Conservation (phyloP, 1,140 invertebrate genomes). For the Teleopsis dalmanni region DNA sequence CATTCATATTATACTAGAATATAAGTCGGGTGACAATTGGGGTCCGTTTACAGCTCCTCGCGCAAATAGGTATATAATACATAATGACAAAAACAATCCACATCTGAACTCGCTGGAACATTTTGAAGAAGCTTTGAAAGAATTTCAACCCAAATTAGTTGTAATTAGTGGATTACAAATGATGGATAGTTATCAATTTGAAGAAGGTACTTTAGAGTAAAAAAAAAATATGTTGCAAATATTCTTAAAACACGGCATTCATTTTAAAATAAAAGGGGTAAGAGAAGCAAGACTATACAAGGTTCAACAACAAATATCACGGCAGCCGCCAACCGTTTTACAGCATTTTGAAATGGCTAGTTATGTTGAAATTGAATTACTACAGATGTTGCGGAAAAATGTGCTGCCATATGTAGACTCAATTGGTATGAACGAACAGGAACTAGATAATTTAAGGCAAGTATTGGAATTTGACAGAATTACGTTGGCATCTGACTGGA, state of each 20-base stretch:
- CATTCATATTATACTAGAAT: conserved; percentile 76
- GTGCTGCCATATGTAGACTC: conserved; percentile 74
- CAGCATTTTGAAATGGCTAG: conserved; percentile 87
- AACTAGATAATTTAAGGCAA: conserved; percentile 70
- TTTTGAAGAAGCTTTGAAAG: conserved; percentile 55
- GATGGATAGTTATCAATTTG: conserved; percentile 83
- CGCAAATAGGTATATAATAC: conserved; percentile 82
- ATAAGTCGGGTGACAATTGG: conserved; percentile 68
- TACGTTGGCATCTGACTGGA: conserved; percentile 67
- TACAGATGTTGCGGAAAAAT: conserved; percentile 59
- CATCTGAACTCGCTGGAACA: conserved; percentile 64
- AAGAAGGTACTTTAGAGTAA: too few relatives aligned
- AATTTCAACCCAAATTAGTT: conserved; percentile 64
- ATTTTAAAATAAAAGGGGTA: too few relatives aligned
- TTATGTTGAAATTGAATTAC: conserved; percentile 63
- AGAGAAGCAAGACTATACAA: conserved; percentile 56
- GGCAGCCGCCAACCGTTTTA: conserved; percentile 53
- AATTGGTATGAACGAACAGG: conserved; percentile 87
- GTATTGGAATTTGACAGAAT: conserved; percentile 63
- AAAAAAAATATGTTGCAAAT: too few relatives aligned
- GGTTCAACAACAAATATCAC: conserved; percentile 60
- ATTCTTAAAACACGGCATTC: too few relatives aligned
- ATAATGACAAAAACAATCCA: conserved; percentile 78
- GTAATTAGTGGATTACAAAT: conserved; percentile 81
- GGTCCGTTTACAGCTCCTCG: conserved; percentile 64